phyloP scores from a whole-genome alignment of 2,888 invertebrate genomes.

The Phyllotreta cruciferae region DNA sequence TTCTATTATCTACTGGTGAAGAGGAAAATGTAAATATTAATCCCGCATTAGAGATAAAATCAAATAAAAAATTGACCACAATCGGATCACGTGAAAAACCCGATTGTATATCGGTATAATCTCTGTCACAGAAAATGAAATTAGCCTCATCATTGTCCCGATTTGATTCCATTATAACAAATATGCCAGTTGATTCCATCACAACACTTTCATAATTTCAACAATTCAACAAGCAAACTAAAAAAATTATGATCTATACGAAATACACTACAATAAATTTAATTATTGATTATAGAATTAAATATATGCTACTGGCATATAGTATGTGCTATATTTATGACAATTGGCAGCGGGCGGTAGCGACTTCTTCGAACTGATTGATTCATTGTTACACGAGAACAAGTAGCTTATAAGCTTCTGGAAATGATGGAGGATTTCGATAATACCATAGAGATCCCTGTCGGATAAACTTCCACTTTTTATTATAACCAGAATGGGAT shows the following conservation, averaged over 20 bases:
- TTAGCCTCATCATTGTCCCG: conserved; percentile 18
- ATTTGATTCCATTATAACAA: neutral
- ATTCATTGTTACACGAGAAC: conserved; percentile 36
- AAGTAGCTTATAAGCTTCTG: conserved; percentile 46
- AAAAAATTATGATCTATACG: too few relatives aligned
- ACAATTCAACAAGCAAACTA: too few relatives aligned
- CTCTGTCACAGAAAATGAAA: conserved; percentile 14
- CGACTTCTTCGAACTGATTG: conserved; percentile 28
- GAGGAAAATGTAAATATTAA: too few relatives aligned
- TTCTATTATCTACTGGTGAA: too few relatives aligned
- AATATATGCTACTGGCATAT: neutral
- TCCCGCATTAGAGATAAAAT: neutral
- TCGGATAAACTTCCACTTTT: conserved; percentile 43
- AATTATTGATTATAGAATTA: neutral
- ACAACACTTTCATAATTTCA: neutral
- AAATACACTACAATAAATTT: too few relatives aligned
- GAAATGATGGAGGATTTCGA: conserved; percentile 42
- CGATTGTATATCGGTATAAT: conserved; percentile 30
- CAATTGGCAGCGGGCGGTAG: conserved; percentile 38
- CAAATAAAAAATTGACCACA: conserved; percentile 11
- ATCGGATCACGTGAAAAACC: conserved; percentile 21
- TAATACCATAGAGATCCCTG: conserved; percentile 46
- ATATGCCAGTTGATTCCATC: neutral
- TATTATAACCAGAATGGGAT: conserved; percentile 44
- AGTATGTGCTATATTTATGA: conserved; percentile 23